Conservation (phyloP, 2,888 invertebrate genomes). For the Glyphotaelius pellucidus region DNA sequence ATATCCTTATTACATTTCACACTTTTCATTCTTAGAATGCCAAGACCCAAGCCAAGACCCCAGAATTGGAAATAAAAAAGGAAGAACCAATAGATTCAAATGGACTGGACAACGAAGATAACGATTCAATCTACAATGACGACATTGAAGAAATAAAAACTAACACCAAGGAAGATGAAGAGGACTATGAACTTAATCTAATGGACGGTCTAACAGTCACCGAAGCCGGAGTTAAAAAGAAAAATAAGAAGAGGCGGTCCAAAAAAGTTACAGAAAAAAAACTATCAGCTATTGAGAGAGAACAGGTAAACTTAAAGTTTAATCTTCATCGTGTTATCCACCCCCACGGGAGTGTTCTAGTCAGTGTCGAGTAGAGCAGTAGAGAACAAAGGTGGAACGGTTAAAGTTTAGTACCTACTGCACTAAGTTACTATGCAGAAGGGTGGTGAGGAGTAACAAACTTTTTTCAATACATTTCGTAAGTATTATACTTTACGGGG, state of each 20-base stretch:
- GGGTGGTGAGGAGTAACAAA: too few relatives aligned
- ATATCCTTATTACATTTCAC: background rate
- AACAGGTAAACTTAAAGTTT: slow-evolving; percentile 70
- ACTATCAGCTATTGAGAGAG: slow-evolving; percentile 74
- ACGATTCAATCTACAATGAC: slow-evolving; percentile 22
- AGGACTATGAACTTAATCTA: slow-evolving; percentile 69
- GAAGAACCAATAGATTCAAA: slow-evolving; percentile 13
- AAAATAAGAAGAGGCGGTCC: slow-evolving; percentile 71
- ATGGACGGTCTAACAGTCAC: slow-evolving; percentile 74
- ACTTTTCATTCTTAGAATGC: background rate
- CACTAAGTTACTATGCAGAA: too few relatives aligned
- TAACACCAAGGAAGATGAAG: background rate
- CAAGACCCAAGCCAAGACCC: background rate
- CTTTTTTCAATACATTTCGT: too few relatives aligned
- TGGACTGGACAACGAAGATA: background rate
- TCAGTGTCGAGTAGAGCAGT: too few relatives aligned
- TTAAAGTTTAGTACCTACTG: background rate
- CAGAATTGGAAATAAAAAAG: background rate
- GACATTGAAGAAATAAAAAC: slow-evolving; percentile 39
- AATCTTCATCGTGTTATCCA: too few relatives aligned
- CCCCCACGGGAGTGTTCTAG: slow-evolving; percentile 41
- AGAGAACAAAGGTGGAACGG: too few relatives aligned
- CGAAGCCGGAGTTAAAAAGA: slow-evolving; percentile 70
- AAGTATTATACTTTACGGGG: too few relatives aligned
- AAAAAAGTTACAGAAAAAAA: slow-evolving; percentile 74